A percentile compares a stretch with the other conserved stretches of the same genome.
Conservation (phyloP, 2,797 vertebrate genomes). For the Poeciliopsis turneri region DNA sequence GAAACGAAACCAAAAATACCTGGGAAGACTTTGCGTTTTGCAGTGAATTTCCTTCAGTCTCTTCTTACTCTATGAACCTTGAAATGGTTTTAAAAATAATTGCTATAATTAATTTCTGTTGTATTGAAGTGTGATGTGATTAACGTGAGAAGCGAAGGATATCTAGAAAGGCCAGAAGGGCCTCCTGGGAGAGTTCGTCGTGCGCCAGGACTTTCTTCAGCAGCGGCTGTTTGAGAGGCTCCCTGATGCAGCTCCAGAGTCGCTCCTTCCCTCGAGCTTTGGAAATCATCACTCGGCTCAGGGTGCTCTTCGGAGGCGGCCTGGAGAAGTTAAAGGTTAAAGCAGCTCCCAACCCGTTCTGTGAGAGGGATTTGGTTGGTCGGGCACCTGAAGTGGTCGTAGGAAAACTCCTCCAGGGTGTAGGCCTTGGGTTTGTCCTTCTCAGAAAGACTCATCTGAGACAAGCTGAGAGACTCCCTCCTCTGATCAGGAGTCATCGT, state of each 20-base stretch:
- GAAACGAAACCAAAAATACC: neutral
- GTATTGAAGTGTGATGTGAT: neutral
- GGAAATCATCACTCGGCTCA: constrained; percentile 94
- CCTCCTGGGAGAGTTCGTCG: constrained; percentile 93
- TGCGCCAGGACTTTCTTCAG: constrained; percentile 93
- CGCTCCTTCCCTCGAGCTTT: constrained; percentile 92
- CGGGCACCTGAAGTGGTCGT: constrained; percentile 91
- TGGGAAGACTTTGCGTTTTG: too few relatives aligned
- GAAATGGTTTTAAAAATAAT: neutral
- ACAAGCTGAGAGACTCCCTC: constrained; percentile 84
- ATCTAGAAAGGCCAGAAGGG: constrained; percentile 93
- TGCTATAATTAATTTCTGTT: neutral
- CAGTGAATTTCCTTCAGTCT: neutral
- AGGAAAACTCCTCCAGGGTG: constrained; percentile 95
- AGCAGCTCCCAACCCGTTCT: neutral
- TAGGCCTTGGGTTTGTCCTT: constrained; percentile 87
- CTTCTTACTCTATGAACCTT: neutral
- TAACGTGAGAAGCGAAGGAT: constrained; percentile 80
- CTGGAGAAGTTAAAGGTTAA: constrained; percentile 59
- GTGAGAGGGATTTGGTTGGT: neutral
- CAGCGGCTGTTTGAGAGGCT: constrained; percentile 93
- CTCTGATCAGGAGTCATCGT: constrained; percentile 96
- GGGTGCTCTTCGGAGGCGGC: constrained; percentile 89
- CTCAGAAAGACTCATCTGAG: constrained; percentile 80
- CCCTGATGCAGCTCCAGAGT: constrained; percentile 92